Evolutionary conservation across 1,140 invertebrate species (phyloP).

Genomic region (Araneus ventricosus): DNA sequence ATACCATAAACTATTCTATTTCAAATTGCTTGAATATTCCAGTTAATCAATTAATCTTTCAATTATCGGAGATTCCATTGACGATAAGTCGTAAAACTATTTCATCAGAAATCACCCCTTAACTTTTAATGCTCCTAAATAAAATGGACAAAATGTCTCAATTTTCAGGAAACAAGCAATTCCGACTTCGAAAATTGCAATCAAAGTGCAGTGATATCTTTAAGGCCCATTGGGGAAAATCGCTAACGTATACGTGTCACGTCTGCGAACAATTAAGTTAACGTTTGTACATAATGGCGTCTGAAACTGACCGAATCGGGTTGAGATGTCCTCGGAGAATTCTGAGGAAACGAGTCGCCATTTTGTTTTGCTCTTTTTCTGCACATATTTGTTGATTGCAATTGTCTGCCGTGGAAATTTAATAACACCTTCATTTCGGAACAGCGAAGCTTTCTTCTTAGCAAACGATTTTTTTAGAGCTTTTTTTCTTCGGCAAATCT

Average conservation of each 20-base stretch:
- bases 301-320: slow-evolving; percentile 23
- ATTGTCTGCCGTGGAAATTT: slow-evolving; percentile 11
- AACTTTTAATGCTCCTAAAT: neutral
- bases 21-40: too few relatives aligned
- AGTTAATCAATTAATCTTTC: neutral
- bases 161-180: slow-evolving; percentile 1
- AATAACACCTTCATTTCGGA: slow-evolving; percentile 4
- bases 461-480: neutral
- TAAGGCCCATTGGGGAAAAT: neutral
- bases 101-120: neutral
- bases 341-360: neutral
- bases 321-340: neutral
- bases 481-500: neutral
- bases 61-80: neutral
- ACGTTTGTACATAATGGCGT: slow-evolving; percentile 21
- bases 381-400: neutral
- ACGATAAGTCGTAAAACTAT: neutral
- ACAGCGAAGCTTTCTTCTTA: neutral
- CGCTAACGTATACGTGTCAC: slow-evolving; percentile 18
- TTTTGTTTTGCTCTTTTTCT: neutral
- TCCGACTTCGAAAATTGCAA: neutral
- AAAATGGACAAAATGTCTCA: neutral
- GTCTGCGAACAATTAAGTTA: slow-evolving; percentile 17
- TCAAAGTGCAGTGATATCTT: slow-evolving; percentile 29
- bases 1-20: too few relatives aligned